phyloP scores from a whole-genome alignment of 2,113 vertebrate genomes.

The Rousettus leschenaultii region DNA sequence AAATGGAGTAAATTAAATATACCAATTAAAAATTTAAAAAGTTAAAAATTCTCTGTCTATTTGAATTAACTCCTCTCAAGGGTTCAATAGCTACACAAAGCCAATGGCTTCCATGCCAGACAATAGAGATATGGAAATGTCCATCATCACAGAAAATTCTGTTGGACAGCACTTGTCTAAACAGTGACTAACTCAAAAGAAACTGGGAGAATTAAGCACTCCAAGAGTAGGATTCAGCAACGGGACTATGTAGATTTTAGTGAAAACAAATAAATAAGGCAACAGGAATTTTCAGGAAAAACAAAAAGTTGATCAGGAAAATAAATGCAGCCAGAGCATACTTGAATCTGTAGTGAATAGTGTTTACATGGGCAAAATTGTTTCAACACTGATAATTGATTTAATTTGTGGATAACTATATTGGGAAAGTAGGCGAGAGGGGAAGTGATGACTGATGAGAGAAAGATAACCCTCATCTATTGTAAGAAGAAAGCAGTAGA shows the following conservation, averaged over 20 bases:
- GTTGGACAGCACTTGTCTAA: neutral
- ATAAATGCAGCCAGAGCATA: neutral
- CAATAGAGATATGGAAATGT: neutral
- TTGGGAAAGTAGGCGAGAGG: neutral
- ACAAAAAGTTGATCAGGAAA: neutral
- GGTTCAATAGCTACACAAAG: neutral
- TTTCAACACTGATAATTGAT: neutral
- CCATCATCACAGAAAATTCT: neutral
- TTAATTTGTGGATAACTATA: neutral
- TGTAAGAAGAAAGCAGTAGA: neutral
- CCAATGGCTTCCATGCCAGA: neutral
- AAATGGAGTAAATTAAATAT: neutral
- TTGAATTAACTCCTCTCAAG: neutral
- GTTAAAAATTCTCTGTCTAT: neutral
- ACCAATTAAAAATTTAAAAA: neutral
- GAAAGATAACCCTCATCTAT: neutral
- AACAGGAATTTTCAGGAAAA: neutral
- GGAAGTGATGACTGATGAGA: neutral
- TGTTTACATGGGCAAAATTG: neutral
- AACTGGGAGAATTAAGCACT: neutral
- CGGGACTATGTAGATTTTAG: neutral
- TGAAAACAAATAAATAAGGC: neutral
- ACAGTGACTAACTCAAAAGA: neutral
- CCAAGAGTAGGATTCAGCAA: neutral
- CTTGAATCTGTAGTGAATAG: neutral